Percentiles rank a stretch among this genome's conserved stretches.
Conservation (phyloP, 2,797 vertebrate genomes). For the Eulemur mongoz region DNA sequence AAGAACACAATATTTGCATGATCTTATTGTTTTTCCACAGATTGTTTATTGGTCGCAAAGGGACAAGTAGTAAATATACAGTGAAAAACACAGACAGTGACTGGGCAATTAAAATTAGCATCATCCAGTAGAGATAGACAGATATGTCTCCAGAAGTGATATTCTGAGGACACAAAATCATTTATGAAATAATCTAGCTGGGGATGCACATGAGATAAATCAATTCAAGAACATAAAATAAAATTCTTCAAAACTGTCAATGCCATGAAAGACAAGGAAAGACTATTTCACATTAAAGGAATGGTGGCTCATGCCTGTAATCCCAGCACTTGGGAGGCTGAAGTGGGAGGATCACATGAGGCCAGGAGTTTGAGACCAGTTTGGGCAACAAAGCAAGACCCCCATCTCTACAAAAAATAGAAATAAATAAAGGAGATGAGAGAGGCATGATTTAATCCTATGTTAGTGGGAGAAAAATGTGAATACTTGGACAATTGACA, state of each 20-base stretch:
- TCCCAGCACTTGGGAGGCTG: background rate
- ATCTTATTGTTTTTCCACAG: background rate
- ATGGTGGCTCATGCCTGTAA: background rate
- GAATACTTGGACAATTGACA: background rate
- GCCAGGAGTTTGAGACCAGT: background rate
- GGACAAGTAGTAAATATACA: background rate
- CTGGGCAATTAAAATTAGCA: background rate
- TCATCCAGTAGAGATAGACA: background rate
- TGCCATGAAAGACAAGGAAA: background rate
- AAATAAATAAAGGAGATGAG: background rate
- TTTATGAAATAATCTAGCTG: background rate
- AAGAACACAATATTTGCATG: background rate
- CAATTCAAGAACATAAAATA: background rate
- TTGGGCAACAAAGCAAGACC: background rate
- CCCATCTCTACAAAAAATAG: background rate
- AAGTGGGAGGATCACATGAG: background rate
- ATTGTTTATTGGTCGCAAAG: background rate
- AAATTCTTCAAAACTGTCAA: conserved; percentile 4
- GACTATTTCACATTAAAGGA: background rate
- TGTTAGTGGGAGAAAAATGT: background rate
- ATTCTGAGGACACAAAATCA: background rate
- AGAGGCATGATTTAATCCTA: background rate
- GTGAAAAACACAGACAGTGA: background rate
- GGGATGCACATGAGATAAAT: background rate
- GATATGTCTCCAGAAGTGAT: background rate